Conservation (phyloP, 2,797 vertebrate species). For the Podarcis lilfordi region DNA sequence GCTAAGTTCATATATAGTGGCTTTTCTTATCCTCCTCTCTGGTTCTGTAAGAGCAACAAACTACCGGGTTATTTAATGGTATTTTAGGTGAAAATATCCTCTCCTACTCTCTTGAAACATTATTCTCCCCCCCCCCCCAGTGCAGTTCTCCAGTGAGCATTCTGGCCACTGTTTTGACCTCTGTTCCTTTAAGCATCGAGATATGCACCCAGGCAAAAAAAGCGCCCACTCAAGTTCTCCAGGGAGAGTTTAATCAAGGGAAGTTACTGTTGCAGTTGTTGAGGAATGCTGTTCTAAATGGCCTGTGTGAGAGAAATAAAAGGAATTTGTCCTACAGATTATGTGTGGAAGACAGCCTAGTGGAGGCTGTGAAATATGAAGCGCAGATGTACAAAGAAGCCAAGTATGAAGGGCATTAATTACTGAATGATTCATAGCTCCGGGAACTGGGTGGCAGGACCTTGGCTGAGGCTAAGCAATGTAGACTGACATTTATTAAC, state of each 20-base stretch:
- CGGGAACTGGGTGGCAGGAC: background rate
- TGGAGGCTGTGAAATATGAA: conserved; percentile 9
- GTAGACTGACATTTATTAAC: background rate
- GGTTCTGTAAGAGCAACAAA: background rate
- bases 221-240: background rate
- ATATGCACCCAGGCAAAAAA: background rate
- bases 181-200: background rate
- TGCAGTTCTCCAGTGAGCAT: background rate
- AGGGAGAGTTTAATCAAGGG: background rate
- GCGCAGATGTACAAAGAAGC: background rate
- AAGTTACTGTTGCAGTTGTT: background rate
- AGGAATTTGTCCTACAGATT: background rate
- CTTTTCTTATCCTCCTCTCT: background rate
- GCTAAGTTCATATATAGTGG: background rate
- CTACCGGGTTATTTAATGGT: background rate
- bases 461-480: background rate
- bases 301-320: background rate
- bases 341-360: conserved; percentile 7
- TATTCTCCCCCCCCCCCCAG: background rate
- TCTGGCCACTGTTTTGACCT: background rate
- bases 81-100: background rate
- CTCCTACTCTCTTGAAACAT: no score
- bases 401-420: background rate
- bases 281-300: background rate
- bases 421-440: conserved; percentile 12